Percentiles rank a stretch among this genome's conserved stretches.
phyloP scores from a whole-genome alignment of 1,140 invertebrate genomes.

The Bombus polaris region DNA sequence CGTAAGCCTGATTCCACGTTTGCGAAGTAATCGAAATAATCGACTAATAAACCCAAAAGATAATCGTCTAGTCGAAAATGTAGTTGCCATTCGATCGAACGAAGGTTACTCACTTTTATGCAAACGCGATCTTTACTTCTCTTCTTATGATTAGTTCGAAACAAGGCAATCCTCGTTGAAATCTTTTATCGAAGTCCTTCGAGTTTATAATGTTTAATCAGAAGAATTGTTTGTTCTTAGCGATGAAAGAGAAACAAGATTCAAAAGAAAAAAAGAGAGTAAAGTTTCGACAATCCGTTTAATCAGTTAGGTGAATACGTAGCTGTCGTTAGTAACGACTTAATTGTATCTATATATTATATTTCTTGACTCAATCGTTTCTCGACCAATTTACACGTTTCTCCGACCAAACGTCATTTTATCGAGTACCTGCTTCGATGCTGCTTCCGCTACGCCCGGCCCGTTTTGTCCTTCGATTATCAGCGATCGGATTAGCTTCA shows the following conservation, averaged over 20 bases:
- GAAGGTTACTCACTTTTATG: not conserved
- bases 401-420: conserved; percentile 58
- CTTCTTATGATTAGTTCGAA: conserved; percentile 43
- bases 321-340: conserved; percentile 21
- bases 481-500: conserved; percentile 13
- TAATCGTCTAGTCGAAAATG: not conserved
- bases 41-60: not conserved
- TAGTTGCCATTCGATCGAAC: not conserved
- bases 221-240: conserved; percentile 47
- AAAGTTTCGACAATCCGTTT: conserved; percentile 57
- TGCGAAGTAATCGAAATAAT: conserved; percentile 1
- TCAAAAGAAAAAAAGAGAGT: not conserved
- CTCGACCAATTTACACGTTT: conserved; percentile 73
- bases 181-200: not conserved
- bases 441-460: conserved; percentile 42
- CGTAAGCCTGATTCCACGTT: not conserved
- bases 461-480: conserved; percentile 5
- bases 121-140: conserved; percentile 38
- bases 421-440: conserved; percentile 61
- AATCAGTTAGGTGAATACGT: conserved; percentile 44
- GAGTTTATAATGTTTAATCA: not conserved
- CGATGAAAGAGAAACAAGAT: not conserved
- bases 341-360: conserved; percentile 36
- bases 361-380: conserved; percentile 56
- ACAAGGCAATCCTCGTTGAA: not conserved